Conservation (phyloP, 2,113 vertebrate species). For the Notechis scutatus region DNA sequence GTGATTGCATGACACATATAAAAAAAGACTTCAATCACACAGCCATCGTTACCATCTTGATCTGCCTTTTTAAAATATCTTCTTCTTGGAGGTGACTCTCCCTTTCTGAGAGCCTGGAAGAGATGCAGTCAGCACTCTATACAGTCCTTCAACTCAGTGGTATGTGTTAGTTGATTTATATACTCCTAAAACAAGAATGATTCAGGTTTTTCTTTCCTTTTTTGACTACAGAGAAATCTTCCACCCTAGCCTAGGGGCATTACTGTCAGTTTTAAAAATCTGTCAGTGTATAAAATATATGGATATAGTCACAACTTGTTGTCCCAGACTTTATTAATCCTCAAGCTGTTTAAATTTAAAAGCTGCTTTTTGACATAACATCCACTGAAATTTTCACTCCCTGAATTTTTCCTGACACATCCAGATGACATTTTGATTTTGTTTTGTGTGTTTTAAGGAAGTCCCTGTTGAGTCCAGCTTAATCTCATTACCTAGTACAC, state of each 20-base stretch:
- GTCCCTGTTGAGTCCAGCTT: slow-evolving; percentile 46
- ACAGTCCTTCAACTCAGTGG: slow-evolving; percentile 33
- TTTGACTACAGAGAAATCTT: slow-evolving; percentile 43
- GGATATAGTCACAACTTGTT: slow-evolving; percentile 63
- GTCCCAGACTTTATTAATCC: slow-evolving; percentile 63
- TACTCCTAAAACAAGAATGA: slow-evolving; percentile 52
- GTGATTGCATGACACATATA: background rate
- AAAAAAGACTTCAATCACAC: background rate
- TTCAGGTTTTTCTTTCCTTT: slow-evolving; percentile 36
- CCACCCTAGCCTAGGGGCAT: slow-evolving; percentile 52
- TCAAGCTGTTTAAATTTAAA: slow-evolving; percentile 60
- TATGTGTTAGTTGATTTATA: slow-evolving; percentile 40
- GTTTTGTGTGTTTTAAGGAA: slow-evolving; percentile 49
- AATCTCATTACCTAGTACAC: slow-evolving; percentile 62
- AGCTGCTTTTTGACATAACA: slow-evolving; percentile 57
- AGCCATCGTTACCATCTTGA: background rate
- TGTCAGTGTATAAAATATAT: slow-evolving; percentile 55
- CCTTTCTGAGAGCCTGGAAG: slow-evolving; percentile 13
- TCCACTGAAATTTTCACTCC: slow-evolving; percentile 50
- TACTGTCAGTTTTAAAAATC: slow-evolving; percentile 59
- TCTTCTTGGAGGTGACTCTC: background rate
- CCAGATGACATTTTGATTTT: slow-evolving; percentile 54
- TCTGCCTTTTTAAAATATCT: background rate
- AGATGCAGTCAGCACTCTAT: slow-evolving; percentile 13
- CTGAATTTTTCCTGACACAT: slow-evolving; percentile 58